Evolutionary conservation across 2,888 invertebrate species (phyloP).

Genomic region (Vanessa cardui): DNA sequence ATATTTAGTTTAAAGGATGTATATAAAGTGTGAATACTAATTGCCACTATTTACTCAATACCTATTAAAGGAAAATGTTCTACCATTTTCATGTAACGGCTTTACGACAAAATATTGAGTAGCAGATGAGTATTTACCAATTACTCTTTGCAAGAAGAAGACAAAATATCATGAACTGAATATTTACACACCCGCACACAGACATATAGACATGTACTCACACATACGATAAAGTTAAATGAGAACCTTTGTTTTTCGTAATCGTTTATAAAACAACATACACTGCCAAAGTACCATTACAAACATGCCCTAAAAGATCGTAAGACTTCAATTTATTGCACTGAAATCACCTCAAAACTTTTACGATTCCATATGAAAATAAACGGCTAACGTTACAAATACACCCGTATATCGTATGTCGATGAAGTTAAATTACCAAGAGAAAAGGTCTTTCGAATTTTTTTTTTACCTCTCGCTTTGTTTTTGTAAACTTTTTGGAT

Average conservation of each 20-base stretch:
- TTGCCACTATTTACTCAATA: too few relatives aligned
- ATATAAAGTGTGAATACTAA: too few relatives aligned
- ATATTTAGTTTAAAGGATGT: too few relatives aligned
- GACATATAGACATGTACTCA: not conserved
- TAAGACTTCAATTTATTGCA: constrained; percentile 31
- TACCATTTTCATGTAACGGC: too few relatives aligned
- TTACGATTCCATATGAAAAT: constrained; percentile 35
- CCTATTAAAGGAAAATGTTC: too few relatives aligned
- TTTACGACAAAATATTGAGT: too few relatives aligned
- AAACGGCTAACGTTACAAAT: constrained; percentile 37
- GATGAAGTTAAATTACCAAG: constrained; percentile 47
- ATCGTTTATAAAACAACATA: constrained; percentile 4
- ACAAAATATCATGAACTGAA: too few relatives aligned
- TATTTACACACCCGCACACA: too few relatives aligned
- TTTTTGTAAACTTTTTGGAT: constrained; percentile 45
- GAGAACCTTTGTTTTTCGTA: not conserved
- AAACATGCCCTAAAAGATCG: constrained; percentile 26
- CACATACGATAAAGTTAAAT: not conserved
- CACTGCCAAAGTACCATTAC: constrained; percentile 5
- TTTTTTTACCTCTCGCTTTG: constrained; percentile 44
- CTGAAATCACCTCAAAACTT: constrained; percentile 30
- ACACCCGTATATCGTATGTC: constrained; percentile 36
- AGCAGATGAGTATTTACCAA: too few relatives aligned
- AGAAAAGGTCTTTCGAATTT: constrained; percentile 41
- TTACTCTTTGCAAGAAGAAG: too few relatives aligned